Conservation (phyloP, 2,113 vertebrate species). For the Podocnemis expansa region DNA sequence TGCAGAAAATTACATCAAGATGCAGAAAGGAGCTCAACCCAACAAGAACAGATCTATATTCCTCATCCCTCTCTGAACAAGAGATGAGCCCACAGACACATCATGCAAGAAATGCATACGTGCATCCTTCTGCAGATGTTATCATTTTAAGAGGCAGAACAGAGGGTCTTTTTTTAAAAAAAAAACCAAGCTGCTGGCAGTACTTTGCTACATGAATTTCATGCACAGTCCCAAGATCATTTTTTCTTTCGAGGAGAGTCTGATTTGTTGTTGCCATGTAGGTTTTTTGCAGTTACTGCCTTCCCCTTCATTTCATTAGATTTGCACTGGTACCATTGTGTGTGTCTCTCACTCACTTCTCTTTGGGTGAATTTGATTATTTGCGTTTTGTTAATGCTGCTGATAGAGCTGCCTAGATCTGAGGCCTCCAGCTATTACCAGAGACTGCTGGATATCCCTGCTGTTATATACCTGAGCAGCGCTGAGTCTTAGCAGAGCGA, state of each 20-base stretch:
- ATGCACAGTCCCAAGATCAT: not conserved
- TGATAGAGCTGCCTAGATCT: conserved; percentile 61
- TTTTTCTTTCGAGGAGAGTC: not conserved
- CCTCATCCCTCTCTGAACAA: rapidly evolving
- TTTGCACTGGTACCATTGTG: not conserved
- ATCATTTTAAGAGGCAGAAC: rapidly evolving
- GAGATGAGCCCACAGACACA: rapidly evolving
- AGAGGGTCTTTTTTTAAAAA: not conserved
- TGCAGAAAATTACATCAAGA: rapidly evolving
- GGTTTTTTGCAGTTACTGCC: not conserved
- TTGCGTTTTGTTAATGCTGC: conserved; percentile 45
- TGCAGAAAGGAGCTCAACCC: not conserved
- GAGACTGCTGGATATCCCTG: conserved; percentile 49
- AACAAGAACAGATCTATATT: not conserved
- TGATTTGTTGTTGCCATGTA: not conserved
- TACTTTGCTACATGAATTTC: not conserved
- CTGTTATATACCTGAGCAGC: conserved; percentile 29
- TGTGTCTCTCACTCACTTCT: conserved; percentile 36
- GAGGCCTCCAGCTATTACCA: conserved; percentile 57
- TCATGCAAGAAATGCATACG: rapidly evolving
- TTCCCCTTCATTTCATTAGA: not conserved
- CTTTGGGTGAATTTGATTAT: conserved; percentile 49
- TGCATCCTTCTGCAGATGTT: not conserved
- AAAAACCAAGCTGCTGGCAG: not conserved
- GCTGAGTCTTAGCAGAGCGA: rapidly evolving